These are phyloP conservation scores for Craseonycteris thonglongyai DNA, from an alignment of 2,113 vertebrate genomes.

Conservation along the genomic window DNA sequence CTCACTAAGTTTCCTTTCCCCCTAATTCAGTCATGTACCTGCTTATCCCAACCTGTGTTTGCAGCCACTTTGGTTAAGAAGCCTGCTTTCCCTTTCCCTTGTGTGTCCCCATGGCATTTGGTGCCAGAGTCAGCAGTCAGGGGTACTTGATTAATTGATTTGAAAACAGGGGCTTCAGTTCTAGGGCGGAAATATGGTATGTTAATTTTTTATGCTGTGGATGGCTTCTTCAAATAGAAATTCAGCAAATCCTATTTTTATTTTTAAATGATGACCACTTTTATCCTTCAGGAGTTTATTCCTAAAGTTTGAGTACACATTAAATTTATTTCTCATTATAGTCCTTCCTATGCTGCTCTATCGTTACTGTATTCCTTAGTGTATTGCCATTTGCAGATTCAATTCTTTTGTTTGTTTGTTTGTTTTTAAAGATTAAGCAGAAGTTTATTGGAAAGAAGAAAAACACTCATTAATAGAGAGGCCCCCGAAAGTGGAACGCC, in stretches of 20 bases:
- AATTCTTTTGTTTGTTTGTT: no score
- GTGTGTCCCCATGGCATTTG: neutral
- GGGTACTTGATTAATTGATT: neutral
- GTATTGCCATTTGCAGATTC: neutral
- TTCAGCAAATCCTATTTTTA: conserved; percentile 31
- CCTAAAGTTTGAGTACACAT: conserved; percentile 8
- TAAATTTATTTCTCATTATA: neutral
- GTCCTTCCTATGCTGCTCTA: neutral
- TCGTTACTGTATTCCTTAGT: neutral
- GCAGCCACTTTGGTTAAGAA: neutral
- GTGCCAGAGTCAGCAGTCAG: neutral
- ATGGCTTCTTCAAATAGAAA: conserved; percentile 4
- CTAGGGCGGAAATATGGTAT: neutral
- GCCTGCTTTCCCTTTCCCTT: neutral
- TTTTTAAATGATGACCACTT: conserved; percentile 6
- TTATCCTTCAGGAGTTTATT: conserved; percentile 29
- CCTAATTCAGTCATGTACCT: neutral
- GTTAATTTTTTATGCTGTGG: neutral
- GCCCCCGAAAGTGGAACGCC: no score
- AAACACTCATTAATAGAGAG: no score
- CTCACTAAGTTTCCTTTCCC: neutral
- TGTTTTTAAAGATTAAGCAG: no score
- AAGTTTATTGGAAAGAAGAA: no score
- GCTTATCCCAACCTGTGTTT: neutral
- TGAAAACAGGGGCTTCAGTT: conserved; percentile 11